Percentiles rank a stretch among this genome's conserved stretches.
These are phyloP conservation scores for Basileuterus tristriatus DNA, from an alignment of 2,797 vertebrate species.

Conservation along the genomic window DNA sequence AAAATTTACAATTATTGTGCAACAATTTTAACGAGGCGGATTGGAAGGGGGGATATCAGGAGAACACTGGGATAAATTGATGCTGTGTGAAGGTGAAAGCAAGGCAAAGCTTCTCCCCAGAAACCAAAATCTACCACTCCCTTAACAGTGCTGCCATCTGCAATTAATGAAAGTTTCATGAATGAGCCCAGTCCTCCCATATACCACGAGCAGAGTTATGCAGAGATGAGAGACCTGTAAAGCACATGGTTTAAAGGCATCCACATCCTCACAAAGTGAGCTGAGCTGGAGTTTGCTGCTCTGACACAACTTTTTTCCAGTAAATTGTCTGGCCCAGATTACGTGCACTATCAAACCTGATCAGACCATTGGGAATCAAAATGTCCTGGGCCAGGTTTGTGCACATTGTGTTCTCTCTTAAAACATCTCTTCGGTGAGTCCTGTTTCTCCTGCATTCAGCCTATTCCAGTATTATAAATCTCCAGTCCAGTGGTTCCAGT, in stretches of 20 bases:
- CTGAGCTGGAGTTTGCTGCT: background rate
- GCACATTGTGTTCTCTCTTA: background rate
- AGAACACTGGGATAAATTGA: background rate
- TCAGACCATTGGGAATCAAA: background rate
- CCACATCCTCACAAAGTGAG: background rate
- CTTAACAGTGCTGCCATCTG: background rate
- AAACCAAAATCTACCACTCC: background rate
- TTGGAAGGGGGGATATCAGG: background rate
- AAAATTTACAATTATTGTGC: slow-evolving; percentile 60
- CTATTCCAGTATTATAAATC: background rate
- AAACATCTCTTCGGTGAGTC: background rate
- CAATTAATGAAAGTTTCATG: background rate
- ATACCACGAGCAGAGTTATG: background rate
- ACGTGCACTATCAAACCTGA: background rate
- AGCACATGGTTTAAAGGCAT: background rate
- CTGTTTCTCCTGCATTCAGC: background rate
- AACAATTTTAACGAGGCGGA: background rate
- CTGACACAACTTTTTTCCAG: background rate
- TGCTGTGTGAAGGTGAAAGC: background rate
- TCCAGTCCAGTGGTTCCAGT: background rate
- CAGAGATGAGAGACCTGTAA: background rate
- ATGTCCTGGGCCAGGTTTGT: background rate
- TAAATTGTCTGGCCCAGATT: background rate
- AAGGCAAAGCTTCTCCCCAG: background rate
- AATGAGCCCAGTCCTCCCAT: background rate